phyloP scores from a whole-genome alignment of 1,140 invertebrate genomes.

The Eciton burchellii region DNA sequence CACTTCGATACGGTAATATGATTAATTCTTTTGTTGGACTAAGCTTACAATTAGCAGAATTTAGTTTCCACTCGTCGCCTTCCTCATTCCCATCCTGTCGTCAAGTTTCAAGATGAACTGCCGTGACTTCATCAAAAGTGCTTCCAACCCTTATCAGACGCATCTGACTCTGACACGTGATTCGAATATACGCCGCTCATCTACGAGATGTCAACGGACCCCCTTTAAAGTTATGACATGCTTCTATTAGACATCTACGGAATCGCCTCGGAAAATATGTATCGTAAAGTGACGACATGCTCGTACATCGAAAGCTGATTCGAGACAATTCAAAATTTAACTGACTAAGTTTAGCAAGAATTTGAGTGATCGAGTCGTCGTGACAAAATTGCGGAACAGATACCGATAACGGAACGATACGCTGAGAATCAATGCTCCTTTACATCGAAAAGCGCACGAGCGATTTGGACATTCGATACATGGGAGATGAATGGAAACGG shows the following conservation, averaged over 20 bases:
- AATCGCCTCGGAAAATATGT: conserved; percentile 19
- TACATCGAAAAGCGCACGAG: background rate
- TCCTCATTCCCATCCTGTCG: conserved; percentile 21
- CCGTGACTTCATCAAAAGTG: conserved; percentile 46
- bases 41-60: conserved; percentile 21
- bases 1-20: background rate
- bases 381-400: no score
- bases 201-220: conserved; percentile 14
- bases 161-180: conserved; percentile 71
- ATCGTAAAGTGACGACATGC: conserved; percentile 13
- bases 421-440: conserved; percentile 7
- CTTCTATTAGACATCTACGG: conserved; percentile 49
- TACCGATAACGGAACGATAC: no score
- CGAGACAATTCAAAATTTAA: background rate
- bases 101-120: conserved; percentile 65
- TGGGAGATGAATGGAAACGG: background rate
- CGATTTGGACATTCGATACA: background rate
- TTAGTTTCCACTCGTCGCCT: conserved; percentile 11
- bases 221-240: conserved; percentile 61
- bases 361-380: background rate
- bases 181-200: conserved; percentile 66
- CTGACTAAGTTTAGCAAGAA: background rate
- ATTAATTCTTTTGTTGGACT: background rate
- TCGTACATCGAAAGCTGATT: background rate
- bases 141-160: conserved; percentile 71